These are phyloP conservation scores for Zapus hudsonius DNA, from an alignment of 2,113 vertebrate genomes.

Conservation along the genomic window DNA sequence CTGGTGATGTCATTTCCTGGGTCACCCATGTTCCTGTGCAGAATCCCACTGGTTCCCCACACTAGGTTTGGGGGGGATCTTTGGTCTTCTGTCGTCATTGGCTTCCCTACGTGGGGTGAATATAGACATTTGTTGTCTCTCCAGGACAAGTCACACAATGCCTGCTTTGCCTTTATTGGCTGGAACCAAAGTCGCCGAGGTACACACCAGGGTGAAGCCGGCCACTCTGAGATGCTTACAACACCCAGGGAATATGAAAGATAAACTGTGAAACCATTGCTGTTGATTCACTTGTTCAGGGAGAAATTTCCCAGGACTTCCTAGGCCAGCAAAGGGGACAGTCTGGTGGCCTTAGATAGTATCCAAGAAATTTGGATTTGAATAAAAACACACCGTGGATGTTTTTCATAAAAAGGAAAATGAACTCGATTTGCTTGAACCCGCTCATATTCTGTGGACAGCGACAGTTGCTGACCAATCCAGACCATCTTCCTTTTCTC, in stretches of 20 bases:
- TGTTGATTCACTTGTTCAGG: background rate
- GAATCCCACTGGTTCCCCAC: too few relatives aligned
- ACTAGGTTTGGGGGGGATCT: too few relatives aligned
- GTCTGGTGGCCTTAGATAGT: background rate
- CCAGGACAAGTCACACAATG: background rate
- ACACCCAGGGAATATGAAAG: background rate
- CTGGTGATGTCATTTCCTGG: too few relatives aligned
- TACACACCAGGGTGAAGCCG: too few relatives aligned
- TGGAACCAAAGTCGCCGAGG: background rate
- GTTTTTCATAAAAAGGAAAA: background rate
- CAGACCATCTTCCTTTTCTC: background rate
- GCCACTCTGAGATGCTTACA: background rate
- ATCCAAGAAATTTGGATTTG: background rate
- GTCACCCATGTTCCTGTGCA: too few relatives aligned
- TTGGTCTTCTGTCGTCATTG: too few relatives aligned
- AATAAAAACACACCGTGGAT: background rate
- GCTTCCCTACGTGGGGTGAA: too few relatives aligned
- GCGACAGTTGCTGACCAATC: background rate
- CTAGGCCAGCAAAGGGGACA: background rate
- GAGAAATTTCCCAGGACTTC: constrained; percentile 11
- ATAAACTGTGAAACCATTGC: background rate
- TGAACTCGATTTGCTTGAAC: background rate
- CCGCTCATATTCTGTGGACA: background rate
- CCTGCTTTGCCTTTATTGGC: background rate
- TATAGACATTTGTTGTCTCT: background rate